A percentile compares a stretch with the other conserved stretches of the same genome.
These are phyloP conservation scores for Hesperophylax magnus DNA, from an alignment of 1,140 invertebrate genomes.

Conservation along the genomic window DNA sequence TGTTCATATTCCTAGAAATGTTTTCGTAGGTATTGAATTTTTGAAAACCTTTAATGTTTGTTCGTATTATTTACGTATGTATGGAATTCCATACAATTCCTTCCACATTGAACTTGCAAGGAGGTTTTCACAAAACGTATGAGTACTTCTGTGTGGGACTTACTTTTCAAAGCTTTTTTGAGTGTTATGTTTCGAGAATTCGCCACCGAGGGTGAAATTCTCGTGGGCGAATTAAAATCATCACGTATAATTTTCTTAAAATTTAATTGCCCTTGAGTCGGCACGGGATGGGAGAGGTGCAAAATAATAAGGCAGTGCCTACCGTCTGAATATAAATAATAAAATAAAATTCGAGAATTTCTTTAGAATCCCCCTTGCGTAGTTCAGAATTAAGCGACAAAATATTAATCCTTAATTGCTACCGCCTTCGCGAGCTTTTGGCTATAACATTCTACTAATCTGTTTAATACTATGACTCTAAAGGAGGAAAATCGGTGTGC, in stretches of 20 bases:
- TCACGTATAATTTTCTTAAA: neutral
- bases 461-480: too few species aligned
- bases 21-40: too few species aligned
- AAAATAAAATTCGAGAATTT: neutral
- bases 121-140: too few species aligned
- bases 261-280: neutral
- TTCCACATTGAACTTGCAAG: too few species aligned
- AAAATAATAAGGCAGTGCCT: neutral
- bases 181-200: neutral
- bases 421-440: neutral
- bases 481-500: too few species aligned
- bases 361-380: constrained; percentile 11
- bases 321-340: neutral
- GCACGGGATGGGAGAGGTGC: neutral
- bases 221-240: neutral
- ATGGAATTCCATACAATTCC: too few species aligned
- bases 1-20: too few species aligned
- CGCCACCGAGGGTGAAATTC: neutral
- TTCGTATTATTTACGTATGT: too few species aligned
- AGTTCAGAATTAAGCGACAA: constrained; percentile 11
- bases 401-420: neutral
- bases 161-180: neutral
- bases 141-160: too few species aligned
- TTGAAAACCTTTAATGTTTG: too few species aligned
- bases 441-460: too few species aligned